Base-by-base conservation (phyloP, 2,888 invertebrate species). In the Xestia c-nigrum region DNA sequence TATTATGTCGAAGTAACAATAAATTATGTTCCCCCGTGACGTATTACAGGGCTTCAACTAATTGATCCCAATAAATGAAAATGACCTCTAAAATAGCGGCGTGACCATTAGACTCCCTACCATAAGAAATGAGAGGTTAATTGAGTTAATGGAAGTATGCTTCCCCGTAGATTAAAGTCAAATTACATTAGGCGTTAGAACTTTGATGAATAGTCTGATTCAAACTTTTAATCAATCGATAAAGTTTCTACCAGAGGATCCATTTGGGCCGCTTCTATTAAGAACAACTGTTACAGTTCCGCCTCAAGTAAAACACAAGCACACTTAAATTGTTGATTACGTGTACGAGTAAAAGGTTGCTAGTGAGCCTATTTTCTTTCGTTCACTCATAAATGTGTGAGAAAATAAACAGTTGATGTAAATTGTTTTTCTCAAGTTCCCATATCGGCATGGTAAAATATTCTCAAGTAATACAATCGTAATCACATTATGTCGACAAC, bases 41-140 rank as follows among this genome's bases (percentile, higher is more conserved):
- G 71, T 77, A 67, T 74, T 65, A 67, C 81, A 78, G 82, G 87
- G 88, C 83, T 90, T 89, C 84, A 81, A 80, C 90, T 93, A 95
- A 95, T 95, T 96, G 94, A 94, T 93, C 94, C 91, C 93, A 93
- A 94, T 94, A 92, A 94, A 93, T 91, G 90, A 91, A 91, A 92
- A 92, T 92, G 94, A 94, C 94, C 94, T 92, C 89, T 91, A 87
- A 90, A 92, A 92, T 91, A 91, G 89, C 90, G 91, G 90, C 88
- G 90, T 91, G 91, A 90, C 90, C 89, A 93, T 93, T 92, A 92
- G 90, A 91, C 90, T 92, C 90, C 91, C 90, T 90, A 90, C 90
- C 92, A 90, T 92, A 93, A 92, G 92, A 93, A 94, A 93, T 93
- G 91, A 92, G 92, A 94, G 93, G 94, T 95, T 96, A 95, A 96